Evolutionary conservation across 2,797 vertebrate genomes (phyloP).

Genomic region (Muraenolepis orangiensis): DNA sequence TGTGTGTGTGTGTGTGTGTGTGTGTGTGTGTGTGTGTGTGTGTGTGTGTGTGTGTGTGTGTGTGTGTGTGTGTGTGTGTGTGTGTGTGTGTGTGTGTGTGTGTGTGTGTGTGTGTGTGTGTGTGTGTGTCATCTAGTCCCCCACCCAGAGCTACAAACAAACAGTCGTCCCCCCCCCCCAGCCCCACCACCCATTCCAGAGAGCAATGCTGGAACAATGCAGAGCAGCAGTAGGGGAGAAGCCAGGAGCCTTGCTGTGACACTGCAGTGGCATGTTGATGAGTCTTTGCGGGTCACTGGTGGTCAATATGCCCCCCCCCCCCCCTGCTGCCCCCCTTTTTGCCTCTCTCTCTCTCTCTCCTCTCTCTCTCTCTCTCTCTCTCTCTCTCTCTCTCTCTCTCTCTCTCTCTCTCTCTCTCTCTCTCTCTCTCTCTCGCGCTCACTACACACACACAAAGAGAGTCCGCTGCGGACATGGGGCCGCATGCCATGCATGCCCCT

Average conservation of each 20-base stretch:
- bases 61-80: slow-evolving; percentile 39
- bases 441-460: slow-evolving; percentile 77
- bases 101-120: background rate
- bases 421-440: slow-evolving; percentile 72
- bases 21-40: slow-evolving; percentile 47
- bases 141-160: slow-evolving; percentile 62
- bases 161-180: slow-evolving; percentile 36
- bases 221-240: slow-evolving; percentile 56
- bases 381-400: slow-evolving; percentile 68
- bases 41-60: background rate
- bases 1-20: slow-evolving; percentile 31
- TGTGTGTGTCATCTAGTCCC: slow-evolving; percentile 64
- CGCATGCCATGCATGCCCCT: slow-evolving; percentile 25
- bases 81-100: slow-evolving; percentile 47
- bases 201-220: slow-evolving; percentile 63
- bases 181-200: slow-evolving; percentile 48
- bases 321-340: slow-evolving; percentile 72
- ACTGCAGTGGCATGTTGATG: slow-evolving; percentile 77
- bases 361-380: slow-evolving; percentile 70
- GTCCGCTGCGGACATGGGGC: slow-evolving; percentile 56
- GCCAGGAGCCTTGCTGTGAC: slow-evolving; percentile 62
- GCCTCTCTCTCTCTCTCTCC: slow-evolving; percentile 72
- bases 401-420: slow-evolving; percentile 72
- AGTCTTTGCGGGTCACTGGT: slow-evolving; percentile 75
- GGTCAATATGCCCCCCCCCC: slow-evolving; percentile 74